Evolutionary conservation across 2,888 invertebrate genomes (phyloP), one percentile per base, ranked within the genome.

Genomic region (Pristionchus maxplancki): DNA sequence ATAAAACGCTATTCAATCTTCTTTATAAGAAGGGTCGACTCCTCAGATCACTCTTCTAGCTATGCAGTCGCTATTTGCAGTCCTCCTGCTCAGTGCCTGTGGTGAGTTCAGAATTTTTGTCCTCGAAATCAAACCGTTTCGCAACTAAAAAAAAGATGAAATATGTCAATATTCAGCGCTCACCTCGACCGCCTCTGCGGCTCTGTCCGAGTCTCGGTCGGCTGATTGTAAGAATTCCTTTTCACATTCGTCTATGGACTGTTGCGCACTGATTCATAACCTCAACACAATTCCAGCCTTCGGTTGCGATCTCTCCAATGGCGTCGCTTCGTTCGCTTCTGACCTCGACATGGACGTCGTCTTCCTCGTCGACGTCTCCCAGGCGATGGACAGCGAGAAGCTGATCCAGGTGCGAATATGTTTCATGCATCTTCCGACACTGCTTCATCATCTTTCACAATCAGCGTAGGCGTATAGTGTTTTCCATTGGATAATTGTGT

Each of bases 251-350:
- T n/a, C n/a, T n/a, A n/a, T n/a, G n/a, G n/a, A n/a, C n/a, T n/a
- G n/a, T n/a, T n/a, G n/a, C n/a, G n/a, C n/a, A n/a, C n/a, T n/a
- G n/a, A n/a, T 20, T 24, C 17, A 58, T 58, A 11, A 11, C n/a
- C n/a, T n/a, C n/a, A n/a, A n/a, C n/a, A n/a, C n/a, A n/a, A n/a
- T n/a, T 67, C 31, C 64, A 67, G 64, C 31, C 31, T 74, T 24
- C 74, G 40, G 74, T 9, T 74, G 74, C 40, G 74, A 74, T 40
- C 74, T 74, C 74, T 40, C 74, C 24, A 24, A 74, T 74, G 74
- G 74, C 11, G 11, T 11, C 24, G 74, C 74, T 24, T 37, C 37
- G 17, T 74, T 74, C 74, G 74, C 67, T 34, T 67, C 74, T 9
- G 37, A 74, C 8, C 74, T 74, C 74, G 20, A 31, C 9, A 13